Evolutionary conservation across 2,888 invertebrate genomes (phyloP).

Genomic region (Adineta ricciae): DNA sequence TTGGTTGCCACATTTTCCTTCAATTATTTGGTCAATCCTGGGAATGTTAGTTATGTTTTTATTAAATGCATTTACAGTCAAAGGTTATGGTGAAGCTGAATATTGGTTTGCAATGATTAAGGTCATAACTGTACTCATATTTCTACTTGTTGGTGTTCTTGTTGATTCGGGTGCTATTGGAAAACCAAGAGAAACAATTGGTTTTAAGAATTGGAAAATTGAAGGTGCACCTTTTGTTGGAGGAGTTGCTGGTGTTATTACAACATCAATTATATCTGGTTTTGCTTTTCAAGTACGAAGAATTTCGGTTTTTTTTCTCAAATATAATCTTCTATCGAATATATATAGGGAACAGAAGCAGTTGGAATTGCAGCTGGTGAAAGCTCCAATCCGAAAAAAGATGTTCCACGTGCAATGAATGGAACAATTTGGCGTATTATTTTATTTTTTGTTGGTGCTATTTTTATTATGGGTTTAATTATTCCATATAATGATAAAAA

Average conservation of each 20-base stretch:
- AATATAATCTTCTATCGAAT: not conserved
- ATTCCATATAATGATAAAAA: not conserved
- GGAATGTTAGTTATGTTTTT: conserved; percentile 10
- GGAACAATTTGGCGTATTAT: not conserved
- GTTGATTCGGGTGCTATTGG: not conserved
- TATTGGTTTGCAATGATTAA: conserved; percentile 19
- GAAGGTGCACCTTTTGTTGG: not conserved
- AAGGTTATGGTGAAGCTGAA: conserved; percentile 3
- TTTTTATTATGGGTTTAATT: not conserved
- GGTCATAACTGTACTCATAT: not conserved
- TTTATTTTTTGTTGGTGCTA: not conserved
- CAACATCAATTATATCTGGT: not conserved
- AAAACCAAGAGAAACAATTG: not conserved
- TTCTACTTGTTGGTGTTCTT: not conserved
- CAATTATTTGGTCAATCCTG: not conserved
- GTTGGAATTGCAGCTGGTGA: not conserved
- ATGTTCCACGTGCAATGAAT: conserved; percentile 10
- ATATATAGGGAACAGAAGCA: not conserved
- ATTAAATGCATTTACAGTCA: not conserved
- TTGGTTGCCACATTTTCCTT: not conserved
- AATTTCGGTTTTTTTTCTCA: not conserved
- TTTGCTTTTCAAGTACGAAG: not conserved
- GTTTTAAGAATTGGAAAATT: not conserved
- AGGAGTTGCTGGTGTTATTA: not conserved
- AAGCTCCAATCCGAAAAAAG: not conserved